Evolutionary conservation across 2,797 vertebrate genomes (phyloP), one percentile per base, ranked within the genome.

Genomic region (Sitta carolinensis): DNA sequence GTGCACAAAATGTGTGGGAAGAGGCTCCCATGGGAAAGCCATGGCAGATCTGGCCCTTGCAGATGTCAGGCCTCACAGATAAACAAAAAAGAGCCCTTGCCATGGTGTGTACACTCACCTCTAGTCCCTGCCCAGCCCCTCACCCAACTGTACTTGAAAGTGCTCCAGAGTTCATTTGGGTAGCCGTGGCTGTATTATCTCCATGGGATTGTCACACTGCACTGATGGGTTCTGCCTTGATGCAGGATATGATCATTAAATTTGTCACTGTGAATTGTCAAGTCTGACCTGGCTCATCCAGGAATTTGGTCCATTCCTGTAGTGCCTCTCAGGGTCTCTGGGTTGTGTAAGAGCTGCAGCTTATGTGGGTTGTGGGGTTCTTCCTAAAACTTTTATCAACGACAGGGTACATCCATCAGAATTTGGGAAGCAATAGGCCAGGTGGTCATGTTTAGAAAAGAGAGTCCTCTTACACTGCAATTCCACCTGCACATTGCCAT

Each of bases 141-240:
- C 38, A 61, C 21, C 13, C 20, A 16, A 34, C 54, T 74, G 2
- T 6, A 7, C 10, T 2, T 34, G 23, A 66, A 66, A 75, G 66
- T 22, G 38, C 47, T 40, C 25, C 38, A 59, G 59, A 34, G n/a
- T 25, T 81, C 19, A 19, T 50, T 52, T 30, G 45, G 20, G 13
- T 52, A 15, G 26, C 57, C 0, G 0, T 1, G 27, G n/a, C 32
- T 67, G 16, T 20, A 5, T 36, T 16, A 29, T 23, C n/a, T 22
- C 42, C 16, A 3, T 8, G 52, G 61, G 15, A 22, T 13, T 13
- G 38, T 62, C 66, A 47, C 6, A 0, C 2, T 54, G 22, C 51
- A 32, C 45, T 5, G 20, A 27, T 14, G 17, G 36, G 25, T 45
- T 62, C 67, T 43, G 55, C 55, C 51, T 27, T 9, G 11, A 16